phyloP scores from a whole-genome alignment of 2,797 vertebrate species.

The Cuniculus paca region DNA sequence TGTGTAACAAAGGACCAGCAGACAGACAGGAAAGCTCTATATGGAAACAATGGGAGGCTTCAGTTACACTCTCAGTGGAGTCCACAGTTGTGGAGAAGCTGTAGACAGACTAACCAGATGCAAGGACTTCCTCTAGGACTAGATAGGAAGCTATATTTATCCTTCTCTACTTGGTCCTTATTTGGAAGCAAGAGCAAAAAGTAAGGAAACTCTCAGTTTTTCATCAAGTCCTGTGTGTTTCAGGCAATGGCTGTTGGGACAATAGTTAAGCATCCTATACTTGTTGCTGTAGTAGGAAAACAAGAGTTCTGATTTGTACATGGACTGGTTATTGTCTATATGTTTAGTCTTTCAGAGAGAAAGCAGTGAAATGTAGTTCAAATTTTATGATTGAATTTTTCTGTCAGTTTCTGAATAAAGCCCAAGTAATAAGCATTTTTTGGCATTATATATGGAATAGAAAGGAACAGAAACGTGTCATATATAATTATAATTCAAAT shows the following conservation, averaged over 20 bases:
- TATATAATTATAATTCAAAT: constrained; percentile 49
- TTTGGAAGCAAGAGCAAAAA: background rate
- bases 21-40: background rate
- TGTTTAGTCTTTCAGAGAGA: background rate
- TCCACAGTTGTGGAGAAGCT: background rate
- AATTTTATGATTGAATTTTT: constrained; percentile 12
- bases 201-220: background rate
- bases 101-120: background rate
- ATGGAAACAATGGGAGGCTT: background rate
- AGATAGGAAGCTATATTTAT: background rate
- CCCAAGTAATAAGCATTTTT: background rate
- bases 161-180: background rate
- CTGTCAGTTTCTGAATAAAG: constrained; percentile 9
- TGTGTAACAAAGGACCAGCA: background rate
- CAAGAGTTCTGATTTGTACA: background rate
- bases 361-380: background rate
- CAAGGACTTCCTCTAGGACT: background rate
- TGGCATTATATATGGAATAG: background rate
- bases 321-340: background rate
- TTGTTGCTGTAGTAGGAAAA: background rate
- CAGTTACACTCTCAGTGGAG: background rate
- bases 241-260: background rate
- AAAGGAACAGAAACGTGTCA: background rate
- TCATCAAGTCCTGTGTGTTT: background rate
- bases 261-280: background rate